A percentile compares a stretch with the other conserved stretches of the same genome.
phyloP scores from a whole-genome alignment of 2,888 invertebrate genomes.

The Trachelus troglodyta region DNA sequence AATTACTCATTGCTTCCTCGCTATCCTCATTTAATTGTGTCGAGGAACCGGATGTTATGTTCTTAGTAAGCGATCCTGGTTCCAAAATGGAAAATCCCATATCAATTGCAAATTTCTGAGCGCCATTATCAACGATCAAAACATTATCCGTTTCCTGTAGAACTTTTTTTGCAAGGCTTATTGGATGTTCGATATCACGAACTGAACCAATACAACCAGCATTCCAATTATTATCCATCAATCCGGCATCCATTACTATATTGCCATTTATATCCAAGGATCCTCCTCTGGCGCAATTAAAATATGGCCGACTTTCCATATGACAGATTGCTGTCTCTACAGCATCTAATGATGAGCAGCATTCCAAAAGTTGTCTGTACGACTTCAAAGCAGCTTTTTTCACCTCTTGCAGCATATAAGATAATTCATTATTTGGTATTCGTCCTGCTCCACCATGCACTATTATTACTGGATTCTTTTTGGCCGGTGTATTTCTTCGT shows the following conservation, averaged over 20 bases:
- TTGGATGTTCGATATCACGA: conserved; percentile 42
- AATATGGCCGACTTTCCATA: conserved; percentile 38
- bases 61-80: conserved; percentile 15
- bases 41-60: neutral
- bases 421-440: conserved; percentile 15
- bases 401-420: conserved; percentile 28
- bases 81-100: conserved; percentile 28
- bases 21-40: conserved; percentile 1
- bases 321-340: conserved; percentile 40
- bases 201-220: conserved; percentile 44
- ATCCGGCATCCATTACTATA: conserved; percentile 39
- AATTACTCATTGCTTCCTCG: conserved; percentile 9
- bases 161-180: conserved; percentile 44
- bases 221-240: conserved; percentile 35
- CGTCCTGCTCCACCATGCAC: conserved; percentile 42
- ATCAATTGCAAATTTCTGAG: conserved; percentile 36
- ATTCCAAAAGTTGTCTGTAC: conserved; percentile 39
- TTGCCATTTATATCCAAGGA: conserved; percentile 28
- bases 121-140: conserved; percentile 44
- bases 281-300: conserved; percentile 34
- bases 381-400: conserved; percentile 41
- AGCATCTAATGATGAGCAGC: conserved; percentile 34
- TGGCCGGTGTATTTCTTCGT: conserved; percentile 11
- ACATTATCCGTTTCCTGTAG: conserved; percentile 41
- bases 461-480: conserved; percentile 40